Conservation (phyloP, 1,140 invertebrate genomes). For the Penaeus indicus region DNA sequence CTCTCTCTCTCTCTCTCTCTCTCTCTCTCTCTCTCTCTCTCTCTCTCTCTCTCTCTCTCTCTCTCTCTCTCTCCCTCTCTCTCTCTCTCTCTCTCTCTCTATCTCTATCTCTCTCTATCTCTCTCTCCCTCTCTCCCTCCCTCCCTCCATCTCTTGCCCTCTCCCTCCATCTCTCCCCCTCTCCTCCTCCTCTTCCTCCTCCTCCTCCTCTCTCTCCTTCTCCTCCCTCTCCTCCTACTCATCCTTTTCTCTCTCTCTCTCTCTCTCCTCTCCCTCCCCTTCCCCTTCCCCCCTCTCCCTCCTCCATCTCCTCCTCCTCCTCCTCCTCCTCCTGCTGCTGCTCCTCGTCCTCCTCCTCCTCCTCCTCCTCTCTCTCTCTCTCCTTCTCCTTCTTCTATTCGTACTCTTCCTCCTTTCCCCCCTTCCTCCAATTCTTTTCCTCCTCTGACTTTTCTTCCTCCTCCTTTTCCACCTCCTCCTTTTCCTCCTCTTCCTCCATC, state of each 20-base stretch:
- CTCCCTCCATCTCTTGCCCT: too few species aligned
- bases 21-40: too few species aligned
- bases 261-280: background rate
- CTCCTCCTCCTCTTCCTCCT: background rate
- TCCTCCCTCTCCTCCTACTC: background rate
- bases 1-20: too few species aligned
- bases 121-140: too few species aligned
- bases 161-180: too few species aligned
- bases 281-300: too few species aligned
- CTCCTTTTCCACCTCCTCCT: too few species aligned
- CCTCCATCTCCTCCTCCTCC: background rate
- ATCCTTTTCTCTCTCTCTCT: background rate
- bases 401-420: background rate
- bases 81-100: too few species aligned
- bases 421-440: background rate
- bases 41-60: too few species aligned
- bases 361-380: background rate
- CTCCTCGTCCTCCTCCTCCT: too few species aligned
- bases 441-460: background rate
- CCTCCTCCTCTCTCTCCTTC: background rate
- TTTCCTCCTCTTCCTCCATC: too few species aligned
- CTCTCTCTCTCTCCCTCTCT: too few species aligned
- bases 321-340: background rate
- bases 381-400: background rate
- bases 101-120: accelerated